Base-by-base conservation (phyloP, 2,888 invertebrate genomes). In the Zelleria hepariella region DNA sequence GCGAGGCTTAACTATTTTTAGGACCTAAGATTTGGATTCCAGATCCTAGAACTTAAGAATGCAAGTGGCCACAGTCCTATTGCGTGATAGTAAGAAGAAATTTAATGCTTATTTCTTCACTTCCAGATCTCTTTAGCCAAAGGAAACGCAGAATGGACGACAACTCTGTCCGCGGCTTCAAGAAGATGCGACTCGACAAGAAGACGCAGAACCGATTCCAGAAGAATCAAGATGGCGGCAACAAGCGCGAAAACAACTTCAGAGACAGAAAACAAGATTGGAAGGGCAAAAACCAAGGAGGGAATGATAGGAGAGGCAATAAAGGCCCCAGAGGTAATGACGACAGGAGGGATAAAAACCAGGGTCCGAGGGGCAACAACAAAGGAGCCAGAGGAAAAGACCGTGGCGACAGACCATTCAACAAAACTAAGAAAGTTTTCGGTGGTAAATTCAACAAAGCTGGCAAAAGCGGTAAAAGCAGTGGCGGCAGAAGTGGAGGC, bases 111-210 rank as follows among this genome's bases (percentile, higher is more conserved):
- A n/a, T n/a, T n/a, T n/a, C n/a, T n/a, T n/a, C 32, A 32, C 58
- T 72, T 68, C 18, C 69, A 86, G 88, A 88, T 74, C 75, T 88
- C 2, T 88, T 88, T 65, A 76, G 75, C 59, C 70, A 72, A 65
- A 78, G 76, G 32, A 87, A 87, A 66, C 71, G 86, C 1, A 86
- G 80, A 68, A 63, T 74, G 0, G 81, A 75, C 5, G 82, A 80
- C 48, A 78, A 78, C 57, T 72, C 75, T 47, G 72, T 77, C 0
- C 71, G 88, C 59, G 87, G 87, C 1, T 85, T 86, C 66, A 88
- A 88, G 62, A 88, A 86, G 63, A 82, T 86, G 81, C 71, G 86
- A 56, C 67, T 86, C 60, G 86, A 88, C 61, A 86, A 80, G 60
- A 87, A 84, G 65, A 60, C 80, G 1, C 72, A 82, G 64, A 85